A percentile compares a stretch with the other conserved stretches of the same genome.
Conservation (phyloP, 2,888 invertebrate species). For the Nymphalis c-album region DNA sequence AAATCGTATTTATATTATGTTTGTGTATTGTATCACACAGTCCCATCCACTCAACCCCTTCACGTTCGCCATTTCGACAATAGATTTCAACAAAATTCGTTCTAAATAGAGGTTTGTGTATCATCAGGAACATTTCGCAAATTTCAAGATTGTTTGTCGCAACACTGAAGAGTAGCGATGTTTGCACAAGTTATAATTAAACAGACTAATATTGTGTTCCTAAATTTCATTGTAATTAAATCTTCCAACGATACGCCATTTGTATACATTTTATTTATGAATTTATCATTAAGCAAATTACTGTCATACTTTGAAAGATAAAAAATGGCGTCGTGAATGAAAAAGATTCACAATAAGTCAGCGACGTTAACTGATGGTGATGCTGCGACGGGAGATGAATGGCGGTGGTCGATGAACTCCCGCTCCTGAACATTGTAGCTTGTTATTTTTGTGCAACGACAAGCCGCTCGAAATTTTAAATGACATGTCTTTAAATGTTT, state of each 20-base stretch:
- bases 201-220: too few species aligned
- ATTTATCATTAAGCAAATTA: constrained; percentile 21
- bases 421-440: constrained; percentile 16
- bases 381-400: constrained; percentile 29
- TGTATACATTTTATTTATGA: not conserved
- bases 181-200: too few species aligned
- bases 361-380: constrained; percentile 34
- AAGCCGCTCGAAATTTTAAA: constrained; percentile 1
- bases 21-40: too few species aligned
- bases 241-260: not conserved
- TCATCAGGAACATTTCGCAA: too few species aligned
- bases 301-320: constrained; percentile 22
- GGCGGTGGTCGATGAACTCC: constrained; percentile 28
- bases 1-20: too few species aligned
- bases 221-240: not conserved
- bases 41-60: too few species aligned
- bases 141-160: too few species aligned
- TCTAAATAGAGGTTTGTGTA: too few species aligned
- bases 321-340: constrained; percentile 26
- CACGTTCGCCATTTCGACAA: too few species aligned
- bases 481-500: not conserved
- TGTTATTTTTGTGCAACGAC: constrained; percentile 9
- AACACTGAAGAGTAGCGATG: too few species aligned
- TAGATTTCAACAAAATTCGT: too few species aligned
- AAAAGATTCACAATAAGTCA: constrained; percentile 27